These are phyloP conservation scores for Saiga tatarica DNA, from an alignment of 2,113 vertebrate genomes.

Conservation along the genomic window DNA sequence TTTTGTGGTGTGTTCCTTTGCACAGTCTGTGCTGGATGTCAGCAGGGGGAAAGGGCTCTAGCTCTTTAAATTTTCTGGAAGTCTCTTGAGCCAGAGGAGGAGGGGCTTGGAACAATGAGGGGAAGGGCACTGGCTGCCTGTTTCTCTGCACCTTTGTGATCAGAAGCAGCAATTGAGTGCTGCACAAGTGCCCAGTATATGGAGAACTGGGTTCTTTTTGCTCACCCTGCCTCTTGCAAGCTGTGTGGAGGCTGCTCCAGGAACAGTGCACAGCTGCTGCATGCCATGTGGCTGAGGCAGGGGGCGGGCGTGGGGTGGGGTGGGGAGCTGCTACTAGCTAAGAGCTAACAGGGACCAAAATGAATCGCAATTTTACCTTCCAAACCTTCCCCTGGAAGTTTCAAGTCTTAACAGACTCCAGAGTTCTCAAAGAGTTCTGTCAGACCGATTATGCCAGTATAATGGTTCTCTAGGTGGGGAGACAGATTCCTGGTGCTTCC, in stretches of 20 bases:
- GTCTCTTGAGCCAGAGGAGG: neutral
- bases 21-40: neutral
- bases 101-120: neutral
- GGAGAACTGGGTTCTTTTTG: neutral
- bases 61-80: neutral
- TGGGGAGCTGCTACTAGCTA: neutral
- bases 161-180: neutral
- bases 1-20: neutral
- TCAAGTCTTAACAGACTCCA: neutral
- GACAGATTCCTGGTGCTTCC: neutral
- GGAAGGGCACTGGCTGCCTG: neutral
- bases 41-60: neutral
- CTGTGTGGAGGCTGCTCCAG: neutral
- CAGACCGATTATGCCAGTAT: neutral
- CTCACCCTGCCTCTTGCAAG: neutral
- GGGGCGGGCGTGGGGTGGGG: rapidly evolving
- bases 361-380: neutral
- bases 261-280: neutral
- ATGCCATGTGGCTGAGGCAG: neutral
- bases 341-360: neutral
- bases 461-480: neutral
- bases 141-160: neutral
- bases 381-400: neutral
- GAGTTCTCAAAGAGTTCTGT: neutral
- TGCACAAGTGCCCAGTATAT: neutral